Base-by-base conservation (phyloP, 2,797 vertebrate species). In the Poecilia gillii region DNA sequence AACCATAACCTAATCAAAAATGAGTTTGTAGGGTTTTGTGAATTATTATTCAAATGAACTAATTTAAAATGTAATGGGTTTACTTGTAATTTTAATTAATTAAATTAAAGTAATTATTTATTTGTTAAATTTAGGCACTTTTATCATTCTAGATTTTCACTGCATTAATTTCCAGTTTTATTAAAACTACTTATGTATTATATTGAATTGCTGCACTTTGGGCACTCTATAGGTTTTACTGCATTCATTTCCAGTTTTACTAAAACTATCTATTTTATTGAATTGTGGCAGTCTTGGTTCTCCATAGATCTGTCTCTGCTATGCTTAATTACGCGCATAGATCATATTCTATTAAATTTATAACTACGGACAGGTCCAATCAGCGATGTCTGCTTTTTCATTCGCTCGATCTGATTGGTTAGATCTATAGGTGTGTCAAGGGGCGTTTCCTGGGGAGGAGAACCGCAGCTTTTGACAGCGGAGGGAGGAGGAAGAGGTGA, bases 351-450 rank as follows among this genome's bases (percentile, higher is more conserved):
- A 6, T 11, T 55, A 11, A 76, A 3, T 33, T 43, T 8, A 45
- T n/a, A 53, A 70, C 41, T 57, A 25, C 72, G 39, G 25, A 39
- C 25, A 18, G 4, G 14, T 31, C 14, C 76, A 46, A n/a, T 73
- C 41, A 68, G 16, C 39, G 4, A 45, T 33, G 55, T 72, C 23
- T 41, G 1, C 25, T 31, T 6, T 39, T 73, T 20, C 31, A 59
- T 53, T 57, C 72, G 43, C 9, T 51, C 39, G 0, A 14, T n/a
- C 4, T 39, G 83, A 95, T 95, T 95, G 94, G 95, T 43, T 46
- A 25, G 75, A 68, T 76, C 11, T 68, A 89, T 93, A 91, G 94
- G 94, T 93, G 94, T 95, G 94, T 93, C 91, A 13, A 77, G 89
- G 90, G 88, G 92, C 33, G 89, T 53, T 89, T 94, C 93, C 91